Conservation (phyloP, 2,113 vertebrate species). For the Aplodontia rufa region DNA sequence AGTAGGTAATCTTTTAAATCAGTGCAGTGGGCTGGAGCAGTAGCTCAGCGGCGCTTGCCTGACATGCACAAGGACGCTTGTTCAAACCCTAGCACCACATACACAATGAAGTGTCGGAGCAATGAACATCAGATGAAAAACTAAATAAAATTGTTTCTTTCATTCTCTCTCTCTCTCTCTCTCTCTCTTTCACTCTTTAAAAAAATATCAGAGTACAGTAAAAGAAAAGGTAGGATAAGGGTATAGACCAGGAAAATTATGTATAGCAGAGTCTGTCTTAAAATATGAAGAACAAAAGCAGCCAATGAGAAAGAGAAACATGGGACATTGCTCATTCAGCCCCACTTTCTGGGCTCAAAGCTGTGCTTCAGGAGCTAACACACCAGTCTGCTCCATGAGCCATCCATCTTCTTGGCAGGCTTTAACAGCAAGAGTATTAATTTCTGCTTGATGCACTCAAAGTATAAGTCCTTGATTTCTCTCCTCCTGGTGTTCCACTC, state of each 20-base stretch:
- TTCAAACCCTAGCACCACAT: too few species aligned
- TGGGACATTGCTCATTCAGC: not conserved
- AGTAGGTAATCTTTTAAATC: constrained; percentile 54
- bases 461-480: not conserved
- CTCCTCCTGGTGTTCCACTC: not conserved
- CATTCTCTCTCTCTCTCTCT: too few species aligned
- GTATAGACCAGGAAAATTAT: not conserved
- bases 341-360: not conserved
- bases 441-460: constrained; percentile 17
- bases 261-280: not conserved
- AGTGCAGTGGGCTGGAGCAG: too few species aligned
- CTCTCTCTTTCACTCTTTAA: too few species aligned
- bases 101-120: too few species aligned
- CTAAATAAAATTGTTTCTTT: too few species aligned
- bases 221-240: not conserved
- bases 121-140: too few species aligned
- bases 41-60: too few species aligned
- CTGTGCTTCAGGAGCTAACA: not conserved
- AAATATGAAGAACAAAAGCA: constrained; percentile 4
- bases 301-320: not conserved
- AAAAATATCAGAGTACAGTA: too few species aligned
- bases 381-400: not conserved
- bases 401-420: not conserved
- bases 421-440: not conserved
- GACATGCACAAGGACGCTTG: too few species aligned